A percentile compares a stretch with the other conserved stretches of the same genome.
Evolutionary conservation across 2,888 invertebrate genomes (phyloP).

Genomic region (Hofmannophila pseudospretella): DNA sequence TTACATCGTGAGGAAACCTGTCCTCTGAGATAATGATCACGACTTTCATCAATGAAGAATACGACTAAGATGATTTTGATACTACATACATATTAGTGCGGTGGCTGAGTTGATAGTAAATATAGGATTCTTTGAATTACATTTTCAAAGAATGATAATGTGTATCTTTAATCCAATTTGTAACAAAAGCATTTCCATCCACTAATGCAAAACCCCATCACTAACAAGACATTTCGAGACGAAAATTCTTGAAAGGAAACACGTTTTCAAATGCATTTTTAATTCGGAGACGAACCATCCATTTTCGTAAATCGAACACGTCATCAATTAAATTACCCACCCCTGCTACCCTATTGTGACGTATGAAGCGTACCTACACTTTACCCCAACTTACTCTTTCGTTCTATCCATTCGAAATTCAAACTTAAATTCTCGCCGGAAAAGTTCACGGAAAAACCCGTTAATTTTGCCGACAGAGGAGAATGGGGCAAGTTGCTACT

Average conservation of each 20-base stretch:
- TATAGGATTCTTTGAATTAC: too few species aligned
- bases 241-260: constrained; percentile 5
- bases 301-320: constrained; percentile 69
- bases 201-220: constrained; percentile 1
- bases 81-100: too few species aligned
- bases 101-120: too few species aligned
- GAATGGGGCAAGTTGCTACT: constrained; percentile 20
- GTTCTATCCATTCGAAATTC: not conserved
- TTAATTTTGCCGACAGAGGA: constrained; percentile 11
- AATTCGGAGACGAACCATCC: constrained; percentile 47
- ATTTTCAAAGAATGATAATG: too few species aligned
- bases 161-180: constrained; percentile 2
- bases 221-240: constrained; percentile 4
- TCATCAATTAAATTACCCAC: constrained; percentile 75
- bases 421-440: constrained; percentile 2
- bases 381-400: constrained; percentile 2
- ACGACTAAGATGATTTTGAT: too few species aligned
- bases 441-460: constrained; percentile 3
- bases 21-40: too few species aligned
- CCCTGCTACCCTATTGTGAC: constrained; percentile 42
- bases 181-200: not conserved
- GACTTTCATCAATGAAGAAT: too few species aligned
- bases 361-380: constrained; percentile 28
- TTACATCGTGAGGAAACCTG: too few species aligned
- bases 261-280: constrained; percentile 18